Conservation (phyloP, 2,797 vertebrate genomes). For the Halcyon chelicuti region DNA sequence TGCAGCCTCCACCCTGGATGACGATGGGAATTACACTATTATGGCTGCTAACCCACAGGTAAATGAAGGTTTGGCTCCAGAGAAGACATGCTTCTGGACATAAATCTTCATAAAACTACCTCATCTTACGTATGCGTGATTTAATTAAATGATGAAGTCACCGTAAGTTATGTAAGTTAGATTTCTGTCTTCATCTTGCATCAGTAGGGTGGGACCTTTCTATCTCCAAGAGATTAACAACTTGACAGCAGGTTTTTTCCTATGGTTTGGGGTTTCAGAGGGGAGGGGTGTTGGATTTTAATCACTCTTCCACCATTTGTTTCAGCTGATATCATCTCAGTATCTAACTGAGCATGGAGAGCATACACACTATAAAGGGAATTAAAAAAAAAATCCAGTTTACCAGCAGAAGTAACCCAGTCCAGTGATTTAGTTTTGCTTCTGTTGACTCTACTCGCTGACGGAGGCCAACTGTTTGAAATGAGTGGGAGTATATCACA, state of each 20-base stretch:
- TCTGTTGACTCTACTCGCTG: neutral
- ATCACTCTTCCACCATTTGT: neutral
- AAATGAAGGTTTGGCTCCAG: conserved; percentile 54
- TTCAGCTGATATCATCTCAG: conserved; percentile 19
- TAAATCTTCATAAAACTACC: conserved; percentile 9
- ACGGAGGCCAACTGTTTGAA: neutral
- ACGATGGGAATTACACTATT: conserved; percentile 97
- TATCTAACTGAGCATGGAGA: neutral
- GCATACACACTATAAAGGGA: neutral
- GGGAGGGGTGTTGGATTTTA: neutral
- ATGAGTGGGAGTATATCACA: neutral
- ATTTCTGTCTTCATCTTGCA: conserved; percentile 59
- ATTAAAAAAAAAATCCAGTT: neutral
- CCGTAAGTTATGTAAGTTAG: neutral
- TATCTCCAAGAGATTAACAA: conserved; percentile 44
- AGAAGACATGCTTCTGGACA: conserved; percentile 19
- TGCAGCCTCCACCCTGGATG: conserved; percentile 89
- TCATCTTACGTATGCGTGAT: conserved; percentile 6
- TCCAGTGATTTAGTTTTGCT: neutral
- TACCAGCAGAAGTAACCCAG: neutral
- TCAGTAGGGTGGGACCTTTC: conserved; percentile 52
- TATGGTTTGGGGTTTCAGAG: conserved; percentile 34
- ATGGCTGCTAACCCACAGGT: conserved; percentile 96
- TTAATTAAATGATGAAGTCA: conserved; percentile 61
- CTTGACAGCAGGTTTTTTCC: conserved; percentile 16